Evolutionary conservation across 2,797 vertebrate genomes (phyloP).

Genomic region (Periophthalmus magnuspinnatus): DNA sequence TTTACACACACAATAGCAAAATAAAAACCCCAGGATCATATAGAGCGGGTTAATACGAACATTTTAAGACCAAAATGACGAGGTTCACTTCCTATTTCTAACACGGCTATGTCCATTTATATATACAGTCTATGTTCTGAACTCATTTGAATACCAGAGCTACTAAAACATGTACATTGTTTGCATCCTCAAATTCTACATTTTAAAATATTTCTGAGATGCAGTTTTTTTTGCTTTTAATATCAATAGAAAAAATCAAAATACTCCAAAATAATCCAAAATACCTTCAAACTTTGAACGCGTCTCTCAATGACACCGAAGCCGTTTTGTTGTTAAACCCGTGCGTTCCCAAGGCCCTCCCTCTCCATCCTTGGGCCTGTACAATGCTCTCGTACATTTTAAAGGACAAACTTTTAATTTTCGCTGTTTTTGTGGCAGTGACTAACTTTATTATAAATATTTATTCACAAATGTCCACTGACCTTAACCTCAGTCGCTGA

Average conservation of each 20-base stretch:
- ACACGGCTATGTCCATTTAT: no score
- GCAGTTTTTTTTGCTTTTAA: not conserved
- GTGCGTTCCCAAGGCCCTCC: not conserved
- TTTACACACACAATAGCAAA: no score
- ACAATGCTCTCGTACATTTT: conserved; percentile 1
- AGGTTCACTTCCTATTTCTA: no score
- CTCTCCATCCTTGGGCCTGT: not conserved
- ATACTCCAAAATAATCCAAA: conserved; percentile 6
- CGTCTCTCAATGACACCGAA: conserved; percentile 4
- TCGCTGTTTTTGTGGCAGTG: not conserved
- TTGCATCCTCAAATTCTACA: not conserved
- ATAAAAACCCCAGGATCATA: no score
- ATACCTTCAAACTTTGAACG: not conserved
- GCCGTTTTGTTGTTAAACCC: not conserved
- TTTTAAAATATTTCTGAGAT: not conserved
- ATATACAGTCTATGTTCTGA: no score
- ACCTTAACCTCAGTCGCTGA: not conserved
- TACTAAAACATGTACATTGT: not conserved
- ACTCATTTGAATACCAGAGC: no score
- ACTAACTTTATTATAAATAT: conserved; percentile 7
- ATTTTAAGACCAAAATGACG: no score
- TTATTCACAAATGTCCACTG: conserved; percentile 8
- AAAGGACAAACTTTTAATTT: conserved; percentile 2
- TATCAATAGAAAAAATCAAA: conserved; percentile 15
- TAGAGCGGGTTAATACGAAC: no score